Evolutionary conservation across 2,888 invertebrate genomes (phyloP), one percentile per base, ranked within the genome.

Genomic region (Drosophila neoperkinsi): DNA sequence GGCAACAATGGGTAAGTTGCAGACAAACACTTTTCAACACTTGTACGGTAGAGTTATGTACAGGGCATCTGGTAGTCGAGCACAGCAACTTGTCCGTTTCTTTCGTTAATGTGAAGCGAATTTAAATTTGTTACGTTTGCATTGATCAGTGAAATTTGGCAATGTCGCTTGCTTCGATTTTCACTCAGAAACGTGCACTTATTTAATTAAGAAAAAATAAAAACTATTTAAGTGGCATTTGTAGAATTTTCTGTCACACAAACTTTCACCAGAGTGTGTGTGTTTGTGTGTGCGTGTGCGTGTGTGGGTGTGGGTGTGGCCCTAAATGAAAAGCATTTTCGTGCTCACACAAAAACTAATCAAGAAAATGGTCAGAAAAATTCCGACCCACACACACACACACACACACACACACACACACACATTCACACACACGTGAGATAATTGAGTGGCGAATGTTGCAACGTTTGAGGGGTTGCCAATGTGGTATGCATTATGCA

Each of bases 361-460:
- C 78, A 80, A 70, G 62, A 46, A 73, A 79, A 80, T 80, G 77
- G 67, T 71, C 63, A 62, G 56, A 28, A 53, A 77, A 77, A 74
- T 66, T 53, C 61, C 51, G 56, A 56, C 41, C 50, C 30, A 49
- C 58, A 21, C 46, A 46, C 46, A 13, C 21, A 21, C 6, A 18
- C 18, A 36, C 36, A 31, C 62, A 62, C 21, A 31, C 62, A 62
- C 21, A n/a, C n/a, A n/a, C 30, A 49, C 58, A 21, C 46, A 46
- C 46, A 13, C 21, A 21, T n/a, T n/a, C n/a, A 38, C 50, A 46
- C 43, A 31, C 62, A 62, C 21, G 41, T 34, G 36, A 68, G 62
- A 56, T 87, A 73, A 84, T 87, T 82, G 80, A 84, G 71, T 88
- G 84, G 88, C 76, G 68, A 73, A 62, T 75, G 80, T 55, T 60